These are phyloP conservation scores for Camptogramma bilineatum DNA, from an alignment of 2,888 invertebrate genomes.

Conservation along the genomic window DNA sequence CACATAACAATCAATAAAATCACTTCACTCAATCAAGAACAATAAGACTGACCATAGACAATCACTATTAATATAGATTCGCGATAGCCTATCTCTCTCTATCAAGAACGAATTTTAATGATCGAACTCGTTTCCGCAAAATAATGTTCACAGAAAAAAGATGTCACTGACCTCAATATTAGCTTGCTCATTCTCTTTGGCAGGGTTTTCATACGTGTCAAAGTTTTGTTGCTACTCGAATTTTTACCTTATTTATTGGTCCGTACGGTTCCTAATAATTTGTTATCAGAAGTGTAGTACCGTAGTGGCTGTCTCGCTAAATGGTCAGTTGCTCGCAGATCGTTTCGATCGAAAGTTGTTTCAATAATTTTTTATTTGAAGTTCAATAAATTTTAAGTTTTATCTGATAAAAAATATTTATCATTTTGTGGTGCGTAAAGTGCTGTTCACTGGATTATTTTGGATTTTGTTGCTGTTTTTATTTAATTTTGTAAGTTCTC, in stretches of 20 bases:
- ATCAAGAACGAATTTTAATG: slow-evolving; percentile 44
- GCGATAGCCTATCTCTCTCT: slow-evolving; percentile 50
- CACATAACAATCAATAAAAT: slow-evolving; percentile 13
- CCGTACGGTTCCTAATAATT: slow-evolving; percentile 39
- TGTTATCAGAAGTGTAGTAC: slow-evolving; percentile 41
- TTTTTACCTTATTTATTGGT: slow-evolving; percentile 25
- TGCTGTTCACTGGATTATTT: slow-evolving; percentile 26
- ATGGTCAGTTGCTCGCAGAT: slow-evolving; percentile 54
- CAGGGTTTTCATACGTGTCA: slow-evolving; percentile 45
- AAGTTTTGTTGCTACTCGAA: slow-evolving; percentile 19
- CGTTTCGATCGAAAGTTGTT: slow-evolving; percentile 48
- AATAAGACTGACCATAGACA: slow-evolving; percentile 62
- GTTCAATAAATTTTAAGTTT: slow-evolving; percentile 18
- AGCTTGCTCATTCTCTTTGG: slow-evolving; percentile 45
- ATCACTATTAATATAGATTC: slow-evolving; percentile 49
- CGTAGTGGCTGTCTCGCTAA: slow-evolving; percentile 52
- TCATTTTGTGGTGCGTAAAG: slow-evolving; percentile 15
- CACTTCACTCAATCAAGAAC: slow-evolving; percentile 10
- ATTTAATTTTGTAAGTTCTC: slow-evolving; percentile 23
- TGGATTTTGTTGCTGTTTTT: slow-evolving; percentile 27
- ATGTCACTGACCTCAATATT: slow-evolving; percentile 82
- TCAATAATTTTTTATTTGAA: slow-evolving; percentile 24
- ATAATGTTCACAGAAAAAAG: slow-evolving; percentile 73
- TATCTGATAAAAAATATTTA: slow-evolving; percentile 2
- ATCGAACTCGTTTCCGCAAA: slow-evolving; percentile 64